A percentile compares a stretch with the other conserved stretches of the same genome.
These are phyloP conservation scores for Muscicapa striata DNA, from an alignment of 2,797 vertebrate genomes.

Conservation along the genomic window DNA sequence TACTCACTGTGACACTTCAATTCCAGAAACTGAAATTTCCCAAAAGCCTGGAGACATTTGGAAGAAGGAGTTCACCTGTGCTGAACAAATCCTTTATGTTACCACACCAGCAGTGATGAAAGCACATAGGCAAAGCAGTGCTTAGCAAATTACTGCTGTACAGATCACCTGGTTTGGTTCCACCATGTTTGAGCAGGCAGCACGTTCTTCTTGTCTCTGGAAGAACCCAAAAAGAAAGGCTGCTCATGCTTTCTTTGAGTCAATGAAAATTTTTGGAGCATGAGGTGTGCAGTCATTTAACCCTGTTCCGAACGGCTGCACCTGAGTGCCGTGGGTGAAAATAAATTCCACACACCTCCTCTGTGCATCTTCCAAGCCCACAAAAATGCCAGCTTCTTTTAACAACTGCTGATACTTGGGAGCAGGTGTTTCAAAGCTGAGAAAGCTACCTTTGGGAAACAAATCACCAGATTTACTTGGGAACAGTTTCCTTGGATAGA, in stretches of 20 bases:
- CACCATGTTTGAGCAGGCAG: neutral
- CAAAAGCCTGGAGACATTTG: conserved; percentile 29
- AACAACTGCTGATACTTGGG: neutral
- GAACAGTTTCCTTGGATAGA: neutral
- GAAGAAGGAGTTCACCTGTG: neutral
- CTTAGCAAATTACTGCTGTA: neutral
- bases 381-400: neutral
- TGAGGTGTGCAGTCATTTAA: neutral
- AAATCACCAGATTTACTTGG: neutral
- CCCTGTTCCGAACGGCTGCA: neutral
- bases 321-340: neutral
- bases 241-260: neutral
- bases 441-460: neutral
- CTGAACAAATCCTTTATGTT: conserved; percentile 13
- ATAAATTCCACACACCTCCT: neutral
- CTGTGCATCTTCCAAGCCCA: conserved; percentile 2
- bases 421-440: neutral
- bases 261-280: neutral
- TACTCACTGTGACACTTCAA: neutral
- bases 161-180: neutral
- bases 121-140: neutral
- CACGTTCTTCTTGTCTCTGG: neutral
- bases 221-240: neutral
- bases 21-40: conserved; percentile 11
- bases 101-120: neutral